These are phyloP conservation scores for Botrylloides violaceus DNA, from an alignment of 23 tunicate species.

Conservation along the genomic window DNA sequence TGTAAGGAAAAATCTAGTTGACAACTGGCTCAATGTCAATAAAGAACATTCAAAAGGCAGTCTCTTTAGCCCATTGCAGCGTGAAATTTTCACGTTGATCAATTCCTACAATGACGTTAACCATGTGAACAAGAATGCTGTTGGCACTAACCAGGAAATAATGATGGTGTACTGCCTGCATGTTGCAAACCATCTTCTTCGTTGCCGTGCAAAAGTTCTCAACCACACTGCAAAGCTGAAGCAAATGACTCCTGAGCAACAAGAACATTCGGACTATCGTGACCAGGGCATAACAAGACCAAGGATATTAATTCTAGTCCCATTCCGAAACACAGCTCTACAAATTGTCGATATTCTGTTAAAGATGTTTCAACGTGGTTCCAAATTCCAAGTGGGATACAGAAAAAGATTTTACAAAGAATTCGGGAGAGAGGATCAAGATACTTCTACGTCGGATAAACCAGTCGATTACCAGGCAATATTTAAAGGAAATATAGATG, in stretches of 20 bases:
- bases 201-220: conserved; percentile 25
- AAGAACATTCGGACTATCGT: conserved; percentile 35
- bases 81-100: conserved; percentile 7
- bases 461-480: conserved; percentile 62
- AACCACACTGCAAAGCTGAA: conserved; percentile 38
- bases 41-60: neutral
- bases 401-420: conserved; percentile 74
- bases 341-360: conserved; percentile 46
- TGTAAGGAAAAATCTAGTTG: conserved; percentile 2
- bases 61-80: conserved; percentile 4
- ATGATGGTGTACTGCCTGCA: conserved; percentile 38
- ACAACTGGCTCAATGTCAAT: conserved; percentile 14
- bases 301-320: conserved; percentile 58
- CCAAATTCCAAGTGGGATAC: conserved; percentile 49
- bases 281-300: conserved; percentile 81
- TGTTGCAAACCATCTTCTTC: conserved; percentile 39
- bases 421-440: conserved; percentile 13
- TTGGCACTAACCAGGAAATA: neutral
- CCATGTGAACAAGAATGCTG: neutral
- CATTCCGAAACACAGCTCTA: conserved; percentile 45
- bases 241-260: conserved; percentile 32
- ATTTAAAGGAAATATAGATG: conserved; percentile 83
- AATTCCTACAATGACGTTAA: conserved; percentile 16
- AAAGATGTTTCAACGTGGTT: conserved; percentile 32
- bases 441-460: conserved; percentile 19